Conservation (phyloP, 2,113 vertebrate species). For the Paralichthys olivaceus region DNA sequence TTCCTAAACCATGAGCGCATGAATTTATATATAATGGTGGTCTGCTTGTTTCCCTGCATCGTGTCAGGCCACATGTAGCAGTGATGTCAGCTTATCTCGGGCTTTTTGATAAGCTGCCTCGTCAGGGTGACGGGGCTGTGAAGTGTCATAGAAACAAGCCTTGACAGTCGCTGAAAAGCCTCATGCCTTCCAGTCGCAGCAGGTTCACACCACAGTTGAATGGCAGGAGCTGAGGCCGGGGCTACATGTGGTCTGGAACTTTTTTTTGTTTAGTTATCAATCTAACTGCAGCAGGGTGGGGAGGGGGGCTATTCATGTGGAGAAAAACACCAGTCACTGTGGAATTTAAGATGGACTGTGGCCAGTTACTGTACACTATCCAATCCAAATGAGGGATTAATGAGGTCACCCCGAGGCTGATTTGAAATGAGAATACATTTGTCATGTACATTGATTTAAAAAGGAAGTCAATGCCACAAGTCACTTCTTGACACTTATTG, state of each 20-base stretch:
- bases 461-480: background rate
- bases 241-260: conserved; percentile 1
- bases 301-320: background rate
- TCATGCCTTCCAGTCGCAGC: conserved; percentile 14
- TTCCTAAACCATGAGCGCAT: conserved; percentile 30
- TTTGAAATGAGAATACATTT: conserved; percentile 26
- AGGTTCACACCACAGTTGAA: conserved; percentile 44
- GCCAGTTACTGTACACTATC: background rate
- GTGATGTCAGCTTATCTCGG: conserved; percentile 54
- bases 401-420: conserved; percentile 27
- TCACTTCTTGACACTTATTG: conserved; percentile 3
- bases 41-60: conserved; percentile 15
- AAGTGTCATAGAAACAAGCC: conserved; percentile 52
- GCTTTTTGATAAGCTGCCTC: conserved; percentile 39
- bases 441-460: conserved; percentile 5
- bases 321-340: background rate
- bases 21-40: background rate
- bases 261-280: background rate
- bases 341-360: background rate
- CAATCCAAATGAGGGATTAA: conserved; percentile 21
- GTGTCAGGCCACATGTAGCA: conserved; percentile 27
- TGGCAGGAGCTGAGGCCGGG: conserved; percentile 13
- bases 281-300: background rate
- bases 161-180: conserved; percentile 54
- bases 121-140: conserved; percentile 26